Conservation (phyloP, 2,113 vertebrate species). For the Gracilinanus agilis region DNA sequence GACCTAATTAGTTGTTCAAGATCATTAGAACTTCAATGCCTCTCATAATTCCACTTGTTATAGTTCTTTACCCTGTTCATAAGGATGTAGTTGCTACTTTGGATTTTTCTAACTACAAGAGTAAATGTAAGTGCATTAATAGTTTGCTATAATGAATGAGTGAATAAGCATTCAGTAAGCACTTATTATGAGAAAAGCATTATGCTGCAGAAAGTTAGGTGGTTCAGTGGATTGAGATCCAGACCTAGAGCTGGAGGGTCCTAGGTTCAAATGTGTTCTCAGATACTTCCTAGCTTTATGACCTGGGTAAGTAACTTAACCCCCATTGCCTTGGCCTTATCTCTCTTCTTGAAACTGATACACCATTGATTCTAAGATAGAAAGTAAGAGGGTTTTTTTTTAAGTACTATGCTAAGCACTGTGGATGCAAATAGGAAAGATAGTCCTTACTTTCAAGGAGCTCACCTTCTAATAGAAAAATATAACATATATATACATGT, state of each 20-base stretch:
- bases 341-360: too few relatives aligned
- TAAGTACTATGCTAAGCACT: neutral
- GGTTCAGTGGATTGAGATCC: too few relatives aligned
- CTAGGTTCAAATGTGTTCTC: too few relatives aligned
- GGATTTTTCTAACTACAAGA: neutral
- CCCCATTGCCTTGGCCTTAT: too few relatives aligned
- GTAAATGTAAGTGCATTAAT: neutral
- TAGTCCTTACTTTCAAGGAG: conserved; percentile 2
- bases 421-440: conserved; percentile 31
- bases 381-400: too few relatives aligned
- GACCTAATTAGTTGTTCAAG: neutral
- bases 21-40: neutral
- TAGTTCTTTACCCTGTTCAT: neutral
- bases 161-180: too few relatives aligned
- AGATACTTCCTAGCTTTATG: too few relatives aligned
- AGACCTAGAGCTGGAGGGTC: too few relatives aligned
- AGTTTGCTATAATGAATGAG: neutral
- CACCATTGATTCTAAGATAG: too few relatives aligned
- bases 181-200: neutral
- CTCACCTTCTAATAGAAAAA: conserved; percentile 35
- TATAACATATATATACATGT: neutral
- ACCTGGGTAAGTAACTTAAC: too few relatives aligned
- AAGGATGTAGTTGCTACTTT: neutral
- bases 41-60: neutral
- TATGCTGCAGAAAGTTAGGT: neutral